phyloP scores from a whole-genome alignment of 2,113 vertebrate genomes.

The Holacanthus passer region DNA sequence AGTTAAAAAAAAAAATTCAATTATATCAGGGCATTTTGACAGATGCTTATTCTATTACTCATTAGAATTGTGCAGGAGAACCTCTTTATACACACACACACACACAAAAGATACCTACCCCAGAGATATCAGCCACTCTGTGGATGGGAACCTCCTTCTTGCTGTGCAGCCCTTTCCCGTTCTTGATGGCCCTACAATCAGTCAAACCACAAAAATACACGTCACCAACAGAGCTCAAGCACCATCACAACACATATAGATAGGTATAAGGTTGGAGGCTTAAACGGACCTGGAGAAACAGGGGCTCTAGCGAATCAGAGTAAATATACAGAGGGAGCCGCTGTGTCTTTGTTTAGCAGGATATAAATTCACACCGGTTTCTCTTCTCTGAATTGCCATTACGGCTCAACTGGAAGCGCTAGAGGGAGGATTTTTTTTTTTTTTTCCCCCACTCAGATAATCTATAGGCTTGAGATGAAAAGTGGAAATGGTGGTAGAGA shows the following conservation, averaged over 20 bases:
- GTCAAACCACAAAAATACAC: conserved; percentile 42
- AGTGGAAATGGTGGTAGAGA: conserved; percentile 21
- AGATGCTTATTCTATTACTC: conserved; percentile 13
- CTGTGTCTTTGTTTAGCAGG: conserved; percentile 39
- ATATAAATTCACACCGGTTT: conserved; percentile 43
- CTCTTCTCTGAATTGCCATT: conserved; percentile 49
- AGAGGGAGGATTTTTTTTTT: conserved; percentile 18
- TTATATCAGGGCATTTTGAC: background rate
- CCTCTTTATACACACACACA: background rate
- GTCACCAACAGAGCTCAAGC: conserved; percentile 7
- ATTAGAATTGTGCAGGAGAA: background rate
- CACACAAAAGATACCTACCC: conserved; percentile 84
- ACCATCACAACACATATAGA: background rate
- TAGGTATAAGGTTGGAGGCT: conserved; percentile 14
- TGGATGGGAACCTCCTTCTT: conserved; percentile 99
- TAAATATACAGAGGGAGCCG: conserved; percentile 26
- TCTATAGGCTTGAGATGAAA: conserved; percentile 40
- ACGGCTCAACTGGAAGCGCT: conserved; percentile 30
- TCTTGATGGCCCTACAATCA: conserved; percentile 93
- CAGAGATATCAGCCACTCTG: conserved; percentile 97
- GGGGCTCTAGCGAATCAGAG: conserved; percentile 36
- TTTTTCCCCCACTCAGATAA: conserved; percentile 28
- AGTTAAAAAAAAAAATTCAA: conserved; percentile 19
- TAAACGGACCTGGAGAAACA: conserved; percentile 38
- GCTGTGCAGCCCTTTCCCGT: conserved; percentile 98